Conservation (phyloP, 2,797 vertebrate species). For the Serranus cabrilla region DNA sequence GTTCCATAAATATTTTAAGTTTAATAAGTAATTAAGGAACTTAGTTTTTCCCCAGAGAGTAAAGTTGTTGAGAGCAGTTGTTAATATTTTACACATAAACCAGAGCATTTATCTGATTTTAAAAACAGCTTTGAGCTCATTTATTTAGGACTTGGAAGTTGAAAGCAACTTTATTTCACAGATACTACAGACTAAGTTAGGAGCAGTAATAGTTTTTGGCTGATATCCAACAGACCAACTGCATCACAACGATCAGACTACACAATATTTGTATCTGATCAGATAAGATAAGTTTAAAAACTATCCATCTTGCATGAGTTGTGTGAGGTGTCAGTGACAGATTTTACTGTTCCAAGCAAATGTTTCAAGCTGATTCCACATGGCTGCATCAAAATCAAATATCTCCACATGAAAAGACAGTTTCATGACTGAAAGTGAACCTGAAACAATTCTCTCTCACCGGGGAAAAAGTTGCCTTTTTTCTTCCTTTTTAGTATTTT, state of each 20-base stretch:
- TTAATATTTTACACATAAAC: conserved; percentile 39
- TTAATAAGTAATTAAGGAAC: conserved; percentile 15
- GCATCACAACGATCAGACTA: background rate
- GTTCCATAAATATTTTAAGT: conserved; percentile 17
- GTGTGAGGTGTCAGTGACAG: no score
- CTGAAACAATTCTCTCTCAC: no score
- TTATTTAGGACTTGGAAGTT: background rate
- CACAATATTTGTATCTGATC: background rate
- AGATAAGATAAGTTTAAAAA: no score
- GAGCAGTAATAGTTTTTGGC: background rate
- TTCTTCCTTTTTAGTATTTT: no score
- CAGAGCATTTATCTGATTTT: conserved; percentile 21
- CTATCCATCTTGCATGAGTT: no score
- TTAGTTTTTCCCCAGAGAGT: background rate
- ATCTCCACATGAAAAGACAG: no score
- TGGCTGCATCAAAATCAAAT: no score
- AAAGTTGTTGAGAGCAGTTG: conserved; percentile 5
- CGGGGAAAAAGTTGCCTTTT: no score
- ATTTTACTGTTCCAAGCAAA: no score
- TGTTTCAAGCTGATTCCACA: no score
- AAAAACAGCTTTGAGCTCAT: conserved; percentile 19
- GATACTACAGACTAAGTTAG: background rate
- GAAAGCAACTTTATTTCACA: background rate
- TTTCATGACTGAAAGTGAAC: no score
- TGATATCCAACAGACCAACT: background rate